Evolutionary conservation across 2,888 invertebrate species (phyloP).

Genomic region (Hybos culiciformis): DNA sequence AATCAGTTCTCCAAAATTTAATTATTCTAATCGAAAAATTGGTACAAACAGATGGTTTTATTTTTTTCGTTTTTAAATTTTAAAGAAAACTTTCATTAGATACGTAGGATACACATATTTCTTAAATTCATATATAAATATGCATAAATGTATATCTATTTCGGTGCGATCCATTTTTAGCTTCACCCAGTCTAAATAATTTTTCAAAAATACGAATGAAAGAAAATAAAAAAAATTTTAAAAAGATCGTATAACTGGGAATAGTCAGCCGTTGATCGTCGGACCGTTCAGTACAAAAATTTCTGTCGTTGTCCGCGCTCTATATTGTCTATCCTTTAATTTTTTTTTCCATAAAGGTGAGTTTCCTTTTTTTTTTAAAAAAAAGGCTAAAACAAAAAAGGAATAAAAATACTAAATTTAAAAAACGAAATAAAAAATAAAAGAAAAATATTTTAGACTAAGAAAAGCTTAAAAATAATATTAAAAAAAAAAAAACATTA

Average conservation of each 20-base stretch:
- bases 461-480: not conserved
- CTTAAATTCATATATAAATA: no score
- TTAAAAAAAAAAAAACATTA: slow-evolving; percentile 2
- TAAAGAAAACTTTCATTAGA: no score
- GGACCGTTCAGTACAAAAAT: slow-evolving; percentile 37
- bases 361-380: slow-evolving; percentile 24
- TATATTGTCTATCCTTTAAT: slow-evolving; percentile 32
- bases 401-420: slow-evolving; percentile 6
- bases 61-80: no score
- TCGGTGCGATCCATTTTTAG: slow-evolving; percentile 33
- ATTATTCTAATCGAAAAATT: no score
- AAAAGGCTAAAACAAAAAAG: slow-evolving; percentile 2
- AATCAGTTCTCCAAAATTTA: no score
- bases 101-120: no score
- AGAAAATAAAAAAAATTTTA: slow-evolving; percentile 24
- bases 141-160: slow-evolving; percentile 27
- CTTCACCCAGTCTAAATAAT: slow-evolving; percentile 26
- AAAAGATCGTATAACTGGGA: slow-evolving; percentile 25
- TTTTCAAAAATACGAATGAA: not conserved
- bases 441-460: slow-evolving; percentile 1
- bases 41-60: no score
- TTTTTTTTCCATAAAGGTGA: slow-evolving; percentile 36
- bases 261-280: slow-evolving; percentile 39
- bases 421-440: slow-evolving; percentile 2
- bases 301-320: slow-evolving; percentile 34